A percentile compares a stretch with the other conserved stretches of the same genome.
phyloP scores from a whole-genome alignment of 2,113 vertebrate species.

The Channa argus region DNA sequence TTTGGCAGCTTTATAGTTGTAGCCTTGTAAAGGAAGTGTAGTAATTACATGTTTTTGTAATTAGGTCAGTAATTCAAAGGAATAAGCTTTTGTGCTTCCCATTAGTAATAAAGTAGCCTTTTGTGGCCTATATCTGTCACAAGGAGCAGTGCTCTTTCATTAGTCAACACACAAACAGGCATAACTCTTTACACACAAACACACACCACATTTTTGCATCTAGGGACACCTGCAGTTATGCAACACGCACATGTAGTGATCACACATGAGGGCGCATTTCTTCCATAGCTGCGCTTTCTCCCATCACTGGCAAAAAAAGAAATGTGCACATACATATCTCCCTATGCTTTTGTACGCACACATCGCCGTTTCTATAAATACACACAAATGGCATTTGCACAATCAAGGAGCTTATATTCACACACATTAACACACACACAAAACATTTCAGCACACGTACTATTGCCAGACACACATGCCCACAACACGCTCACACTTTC shows the following conservation, averaged over 20 bases:
- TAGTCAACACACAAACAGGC: slow-evolving; percentile 62
- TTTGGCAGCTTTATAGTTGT: slow-evolving; percentile 41
- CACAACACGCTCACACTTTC: slow-evolving; percentile 49
- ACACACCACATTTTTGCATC: slow-evolving; percentile 4
- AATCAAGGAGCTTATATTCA: background rate
- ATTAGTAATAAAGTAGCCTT: slow-evolving; percentile 68
- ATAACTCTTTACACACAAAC: slow-evolving; percentile 36
- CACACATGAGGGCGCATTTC: background rate
- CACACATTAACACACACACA: slow-evolving; percentile 19
- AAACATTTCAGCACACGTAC: slow-evolving; percentile 16
- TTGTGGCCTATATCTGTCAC: slow-evolving; percentile 72
- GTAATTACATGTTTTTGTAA: slow-evolving; percentile 73
- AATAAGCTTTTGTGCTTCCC: slow-evolving; percentile 58
- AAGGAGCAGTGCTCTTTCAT: slow-evolving; percentile 52
- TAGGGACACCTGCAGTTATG: slow-evolving; percentile 45
- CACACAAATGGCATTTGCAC: background rate
- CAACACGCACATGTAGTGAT: slow-evolving; percentile 31
- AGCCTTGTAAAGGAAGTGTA: slow-evolving; percentile 49
- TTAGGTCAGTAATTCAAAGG: slow-evolving; percentile 73
- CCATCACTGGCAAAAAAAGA: background rate
- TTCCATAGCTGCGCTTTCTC: background rate
- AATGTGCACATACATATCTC: background rate
- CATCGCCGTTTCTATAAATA: background rate
- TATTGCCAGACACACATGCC: slow-evolving; percentile 34
- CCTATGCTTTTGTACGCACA: background rate